These are phyloP conservation scores for Mungos mungo DNA, from an alignment of 2,113 vertebrate genomes.

Conservation along the genomic window DNA sequence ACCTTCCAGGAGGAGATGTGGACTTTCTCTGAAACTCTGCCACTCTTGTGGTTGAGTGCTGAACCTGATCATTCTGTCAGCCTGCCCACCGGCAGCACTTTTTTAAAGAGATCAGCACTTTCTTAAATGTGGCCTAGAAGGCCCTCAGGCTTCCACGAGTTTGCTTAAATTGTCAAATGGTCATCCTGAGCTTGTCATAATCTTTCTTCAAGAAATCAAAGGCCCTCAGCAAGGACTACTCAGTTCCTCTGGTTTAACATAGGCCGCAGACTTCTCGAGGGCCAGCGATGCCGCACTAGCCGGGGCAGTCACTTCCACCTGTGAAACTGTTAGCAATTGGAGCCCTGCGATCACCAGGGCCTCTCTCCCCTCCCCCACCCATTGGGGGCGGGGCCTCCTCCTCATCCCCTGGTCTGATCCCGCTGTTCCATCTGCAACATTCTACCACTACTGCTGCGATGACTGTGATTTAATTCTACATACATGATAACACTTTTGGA, in stretches of 20 bases:
- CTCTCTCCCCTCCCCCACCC: neutral
- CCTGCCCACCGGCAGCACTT: neutral
- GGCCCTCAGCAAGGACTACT: neutral
- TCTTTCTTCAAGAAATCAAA: neutral
- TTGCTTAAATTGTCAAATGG: neutral
- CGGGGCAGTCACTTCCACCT: no score
- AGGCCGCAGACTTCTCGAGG: neutral
- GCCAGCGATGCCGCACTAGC: neutral
- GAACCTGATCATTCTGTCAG: neutral
- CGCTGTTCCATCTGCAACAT: neutral
- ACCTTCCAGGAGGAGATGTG: neutral
- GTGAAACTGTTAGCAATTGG: neutral
- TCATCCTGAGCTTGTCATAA: neutral
- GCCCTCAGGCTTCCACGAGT: neutral
- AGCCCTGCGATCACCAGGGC: accelerated
- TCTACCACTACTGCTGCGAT: neutral
- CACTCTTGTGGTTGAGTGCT: neutral
- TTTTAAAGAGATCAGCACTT: neutral
- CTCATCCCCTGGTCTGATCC: neutral
- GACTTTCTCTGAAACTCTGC: neutral
- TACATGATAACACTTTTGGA: neutral
- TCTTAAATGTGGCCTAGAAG: neutral
- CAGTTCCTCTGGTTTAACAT: neutral
- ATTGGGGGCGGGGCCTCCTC: neutral
- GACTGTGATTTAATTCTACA: neutral